These are phyloP conservation scores for Sympetrum striolatum DNA, from an alignment of 2,888 invertebrate species.

Conservation along the genomic window DNA sequence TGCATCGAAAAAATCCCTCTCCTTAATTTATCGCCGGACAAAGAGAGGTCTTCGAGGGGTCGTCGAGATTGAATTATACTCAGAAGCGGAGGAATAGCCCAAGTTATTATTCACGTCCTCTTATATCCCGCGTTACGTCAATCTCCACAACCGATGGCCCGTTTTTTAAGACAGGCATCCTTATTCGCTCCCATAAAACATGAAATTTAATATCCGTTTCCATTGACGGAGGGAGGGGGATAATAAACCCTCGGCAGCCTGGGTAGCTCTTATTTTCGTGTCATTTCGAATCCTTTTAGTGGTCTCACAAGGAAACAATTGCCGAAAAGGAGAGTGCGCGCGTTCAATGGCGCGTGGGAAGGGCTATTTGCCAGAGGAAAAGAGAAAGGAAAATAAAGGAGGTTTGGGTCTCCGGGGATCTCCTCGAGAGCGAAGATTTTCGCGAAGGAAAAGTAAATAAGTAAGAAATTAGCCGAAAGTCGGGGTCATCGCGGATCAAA, in stretches of 20 bases:
- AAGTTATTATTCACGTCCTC: neutral
- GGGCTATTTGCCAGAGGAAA: slow-evolving; percentile 8
- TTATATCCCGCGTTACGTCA: neutral
- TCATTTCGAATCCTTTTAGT: slow-evolving; percentile 34
- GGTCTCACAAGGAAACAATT: slow-evolving; percentile 41
- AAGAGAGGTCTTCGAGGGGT: too few species aligned
- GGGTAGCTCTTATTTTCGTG: slow-evolving; percentile 8
- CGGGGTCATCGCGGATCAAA: too few species aligned
- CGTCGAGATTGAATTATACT: neutral
- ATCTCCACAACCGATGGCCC: neutral
- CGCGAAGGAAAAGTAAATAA: neutral
- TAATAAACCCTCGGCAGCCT: neutral
- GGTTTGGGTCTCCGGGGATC: neutral
- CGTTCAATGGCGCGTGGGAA: neutral
- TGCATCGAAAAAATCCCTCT: too few species aligned
- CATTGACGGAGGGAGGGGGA: neutral
- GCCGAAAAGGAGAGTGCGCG: neutral
- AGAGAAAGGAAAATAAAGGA: neutral
- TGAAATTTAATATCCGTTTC: slow-evolving; percentile 9
- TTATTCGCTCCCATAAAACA: neutral
- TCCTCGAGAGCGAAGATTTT: neutral
- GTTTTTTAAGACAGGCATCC: neutral
- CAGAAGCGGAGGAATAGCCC: neutral
- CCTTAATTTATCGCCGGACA: too few species aligned
- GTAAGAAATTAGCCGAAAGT: slow-evolving; percentile 10